phyloP scores from a whole-genome alignment of 2,888 invertebrate genomes.

The Eupithecia abbreviata region DNA sequence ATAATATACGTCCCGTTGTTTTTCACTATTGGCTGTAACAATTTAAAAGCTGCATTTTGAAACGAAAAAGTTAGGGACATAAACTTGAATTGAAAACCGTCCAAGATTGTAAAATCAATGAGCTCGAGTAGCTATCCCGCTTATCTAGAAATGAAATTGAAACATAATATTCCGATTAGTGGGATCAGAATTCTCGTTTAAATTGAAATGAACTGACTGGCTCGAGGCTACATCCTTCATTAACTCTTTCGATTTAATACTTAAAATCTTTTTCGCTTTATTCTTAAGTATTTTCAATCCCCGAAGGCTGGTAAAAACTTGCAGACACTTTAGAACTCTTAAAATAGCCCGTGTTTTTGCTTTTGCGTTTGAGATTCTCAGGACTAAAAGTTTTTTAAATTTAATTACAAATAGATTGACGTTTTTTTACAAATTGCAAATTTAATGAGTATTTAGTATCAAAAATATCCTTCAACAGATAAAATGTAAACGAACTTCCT shows the following conservation, averaged over 20 bases:
- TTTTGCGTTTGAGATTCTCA: constrained; percentile 46
- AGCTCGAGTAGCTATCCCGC: constrained; percentile 36
- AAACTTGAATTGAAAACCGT: constrained; percentile 9
- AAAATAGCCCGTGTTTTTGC: constrained; percentile 25
- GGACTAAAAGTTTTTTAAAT: not conserved
- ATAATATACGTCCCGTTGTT: not conserved
- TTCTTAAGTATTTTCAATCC: constrained; percentile 41
- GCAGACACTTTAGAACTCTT: constrained; percentile 39
- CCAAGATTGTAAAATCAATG: constrained; percentile 41
- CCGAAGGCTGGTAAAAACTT: constrained; percentile 39
- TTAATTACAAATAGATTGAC: not conserved
- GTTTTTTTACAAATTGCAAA: not conserved
- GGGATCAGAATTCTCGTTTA: constrained; percentile 61
- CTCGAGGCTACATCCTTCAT: constrained; percentile 69
- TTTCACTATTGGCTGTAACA: not conserved
- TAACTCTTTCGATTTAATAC: constrained; percentile 70
- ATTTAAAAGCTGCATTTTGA: not conserved
- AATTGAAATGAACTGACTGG: constrained; percentile 67
- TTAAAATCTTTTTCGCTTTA: constrained; percentile 58
- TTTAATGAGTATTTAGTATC: not conserved
- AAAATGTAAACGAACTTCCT: not conserved
- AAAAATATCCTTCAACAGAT: not conserved
- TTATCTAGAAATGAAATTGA: constrained; percentile 59
- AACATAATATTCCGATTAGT: constrained; percentile 78
- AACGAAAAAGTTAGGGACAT: not conserved